Percentiles rank a stretch among this genome's conserved stretches.
phyloP scores from a whole-genome alignment of 2,888 invertebrate species.

The Leucoma salicis region DNA sequence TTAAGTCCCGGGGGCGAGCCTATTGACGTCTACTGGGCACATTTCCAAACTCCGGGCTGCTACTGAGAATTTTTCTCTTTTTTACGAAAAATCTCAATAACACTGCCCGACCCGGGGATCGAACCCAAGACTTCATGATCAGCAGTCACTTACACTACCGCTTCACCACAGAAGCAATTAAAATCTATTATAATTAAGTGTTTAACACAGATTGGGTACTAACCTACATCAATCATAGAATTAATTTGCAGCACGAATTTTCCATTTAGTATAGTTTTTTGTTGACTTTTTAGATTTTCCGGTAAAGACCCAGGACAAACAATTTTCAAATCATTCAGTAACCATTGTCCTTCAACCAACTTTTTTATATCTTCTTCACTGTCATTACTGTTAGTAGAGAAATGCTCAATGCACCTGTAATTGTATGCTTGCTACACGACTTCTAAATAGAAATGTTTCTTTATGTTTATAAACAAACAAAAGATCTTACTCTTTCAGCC shows the following conservation, averaged over 20 bases:
- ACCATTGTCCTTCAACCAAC: slow-evolving; percentile 85
- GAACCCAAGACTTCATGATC: no score
- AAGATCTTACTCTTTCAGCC: slow-evolving; percentile 60
- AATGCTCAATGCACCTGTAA: slow-evolving; percentile 79
- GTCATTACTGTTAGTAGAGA: slow-evolving; percentile 63
- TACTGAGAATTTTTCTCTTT: no score
- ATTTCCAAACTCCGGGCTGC: no score
- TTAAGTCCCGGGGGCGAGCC: no score
- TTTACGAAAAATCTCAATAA: no score
- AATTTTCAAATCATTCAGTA: slow-evolving; percentile 84
- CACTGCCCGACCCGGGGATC: no score
- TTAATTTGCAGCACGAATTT: slow-evolving; percentile 85
- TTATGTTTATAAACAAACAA: neutral
- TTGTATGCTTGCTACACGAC: neutral
- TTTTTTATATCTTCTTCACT: slow-evolving; percentile 73
- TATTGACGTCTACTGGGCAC: no score
- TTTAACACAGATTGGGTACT: no score
- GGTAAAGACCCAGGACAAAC: slow-evolving; percentile 85
- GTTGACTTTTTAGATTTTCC: slow-evolving; percentile 67
- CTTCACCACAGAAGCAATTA: no score
- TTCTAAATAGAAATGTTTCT: neutral
- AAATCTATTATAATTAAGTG: no score
- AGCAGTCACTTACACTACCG: no score
- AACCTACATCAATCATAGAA: slow-evolving; percentile 83
- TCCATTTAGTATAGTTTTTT: slow-evolving; percentile 73